Conservation (phyloP, 2,888 invertebrate species). For the Sicus ferrugineus region DNA sequence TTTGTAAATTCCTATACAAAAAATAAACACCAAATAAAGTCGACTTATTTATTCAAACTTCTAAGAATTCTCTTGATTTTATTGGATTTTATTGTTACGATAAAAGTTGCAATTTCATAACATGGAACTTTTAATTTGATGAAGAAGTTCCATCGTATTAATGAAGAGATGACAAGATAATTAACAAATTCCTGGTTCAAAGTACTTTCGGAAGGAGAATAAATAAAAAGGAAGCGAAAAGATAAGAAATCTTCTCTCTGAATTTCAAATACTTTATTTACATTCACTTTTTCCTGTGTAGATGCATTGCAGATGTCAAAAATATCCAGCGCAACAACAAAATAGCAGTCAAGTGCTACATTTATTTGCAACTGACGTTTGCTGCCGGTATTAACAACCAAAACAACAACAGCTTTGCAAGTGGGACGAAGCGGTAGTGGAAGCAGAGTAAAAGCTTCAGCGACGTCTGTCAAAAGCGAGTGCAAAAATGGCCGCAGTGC, state of each 20-base stretch:
- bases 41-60: too few relatives aligned
- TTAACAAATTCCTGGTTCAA: too few relatives aligned
- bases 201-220: too few relatives aligned
- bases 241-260: not conserved
- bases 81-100: too few relatives aligned
- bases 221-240: too few relatives aligned
- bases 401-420: not conserved
- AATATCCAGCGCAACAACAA: not conserved
- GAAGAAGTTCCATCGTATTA: too few relatives aligned
- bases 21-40: too few relatives aligned
- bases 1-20: too few relatives aligned
- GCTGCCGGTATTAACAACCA: not conserved
- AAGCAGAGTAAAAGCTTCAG: not conserved
- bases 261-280: not conserved
- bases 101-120: too few relatives aligned
- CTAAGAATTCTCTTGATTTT: too few relatives aligned
- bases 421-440: not conserved
- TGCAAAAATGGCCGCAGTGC: slow-evolving; percentile 24
- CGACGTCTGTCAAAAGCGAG: slow-evolving; percentile 16
- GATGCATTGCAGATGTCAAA: not conserved
- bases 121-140: too few relatives aligned
- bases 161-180: too few relatives aligned
- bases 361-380: slow-evolving; percentile 8
- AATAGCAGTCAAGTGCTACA: not conserved
- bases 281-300: not conserved